phyloP scores from a whole-genome alignment of 2,888 invertebrate species.

The Sphinx pinastri region DNA sequence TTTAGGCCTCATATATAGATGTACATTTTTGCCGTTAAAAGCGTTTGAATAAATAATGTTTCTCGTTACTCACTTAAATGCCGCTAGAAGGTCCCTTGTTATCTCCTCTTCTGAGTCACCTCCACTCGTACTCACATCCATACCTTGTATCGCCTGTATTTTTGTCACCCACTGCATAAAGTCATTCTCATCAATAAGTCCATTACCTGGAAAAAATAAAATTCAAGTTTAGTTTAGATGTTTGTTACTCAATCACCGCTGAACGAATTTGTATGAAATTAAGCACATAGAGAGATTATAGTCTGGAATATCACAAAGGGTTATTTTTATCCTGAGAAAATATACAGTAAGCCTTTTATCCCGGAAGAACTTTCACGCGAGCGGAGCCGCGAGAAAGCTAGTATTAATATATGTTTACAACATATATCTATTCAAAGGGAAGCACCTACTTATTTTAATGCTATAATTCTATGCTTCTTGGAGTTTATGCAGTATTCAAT shows the following conservation, averaged over 20 bases:
- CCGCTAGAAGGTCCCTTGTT: conserved; percentile 92
- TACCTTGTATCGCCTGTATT: conserved; percentile 87
- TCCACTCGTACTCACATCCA: conserved; percentile 79
- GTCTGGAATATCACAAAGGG: too few relatives aligned
- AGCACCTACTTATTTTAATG: too few relatives aligned
- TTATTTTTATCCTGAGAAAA: too few relatives aligned
- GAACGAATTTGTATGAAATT: background rate
- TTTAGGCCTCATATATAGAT: background rate
- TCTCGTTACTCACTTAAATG: conserved; percentile 85
- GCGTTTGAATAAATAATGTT: background rate
- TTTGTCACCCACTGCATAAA: conserved; percentile 91
- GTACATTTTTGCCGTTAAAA: background rate
- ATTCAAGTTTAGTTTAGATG: too few relatives aligned
- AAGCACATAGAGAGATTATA: too few relatives aligned
- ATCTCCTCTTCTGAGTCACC: conserved; percentile 86
- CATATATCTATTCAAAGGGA: too few relatives aligned
- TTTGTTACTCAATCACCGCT: too few relatives aligned
- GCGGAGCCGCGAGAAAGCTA: too few relatives aligned
- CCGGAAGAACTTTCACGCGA: too few relatives aligned
- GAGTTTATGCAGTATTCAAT: background rate
- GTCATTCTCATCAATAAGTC: conserved; percentile 90
- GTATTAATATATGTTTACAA: background rate
- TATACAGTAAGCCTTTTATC: too few relatives aligned
- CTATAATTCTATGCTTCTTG: too few relatives aligned
- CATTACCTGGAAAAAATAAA: conserved; percentile 83